Evolutionary conservation across 2,113 vertebrate genomes (phyloP).

Genomic region (Gobiocypris rarus): DNA sequence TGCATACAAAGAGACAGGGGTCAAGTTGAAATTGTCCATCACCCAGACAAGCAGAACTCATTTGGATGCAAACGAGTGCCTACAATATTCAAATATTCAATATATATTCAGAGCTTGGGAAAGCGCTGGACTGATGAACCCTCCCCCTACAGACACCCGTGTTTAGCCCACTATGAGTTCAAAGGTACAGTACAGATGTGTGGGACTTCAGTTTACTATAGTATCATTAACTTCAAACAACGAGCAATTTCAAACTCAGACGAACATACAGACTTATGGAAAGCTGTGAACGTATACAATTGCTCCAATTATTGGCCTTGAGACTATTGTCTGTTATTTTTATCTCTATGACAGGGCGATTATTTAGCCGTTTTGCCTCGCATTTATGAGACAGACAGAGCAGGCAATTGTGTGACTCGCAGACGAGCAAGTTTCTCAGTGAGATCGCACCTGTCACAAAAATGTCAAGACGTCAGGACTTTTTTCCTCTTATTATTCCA

Average conservation of each 20-base stretch:
- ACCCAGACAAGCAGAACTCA: slow-evolving; percentile 99
- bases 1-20: slow-evolving; percentile 93
- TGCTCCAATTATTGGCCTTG: background rate
- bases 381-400: background rate
- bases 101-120: slow-evolving; percentile 97
- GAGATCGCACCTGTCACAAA: background rate
- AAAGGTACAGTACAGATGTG: slow-evolving; percentile 22
- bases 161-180: slow-evolving; percentile 34
- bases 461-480: background rate
- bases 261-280: background rate
- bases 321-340: too few species aligned
- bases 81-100: slow-evolving; percentile 96
- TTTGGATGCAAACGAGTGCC: slow-evolving; percentile 98
- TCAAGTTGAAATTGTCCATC: slow-evolving; percentile 99
- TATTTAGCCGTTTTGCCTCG: background rate
- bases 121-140: slow-evolving; percentile 86
- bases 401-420: background rate
- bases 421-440: background rate
- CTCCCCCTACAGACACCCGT: slow-evolving; percentile 74
- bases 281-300: background rate
- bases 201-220: background rate
- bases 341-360: background rate
- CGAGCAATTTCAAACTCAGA: background rate
- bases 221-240: background rate
- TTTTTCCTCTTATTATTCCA: background rate